Evolutionary conservation across 2,797 vertebrate genomes (phyloP).

Genomic region (Glyptemys insculpta): DNA sequence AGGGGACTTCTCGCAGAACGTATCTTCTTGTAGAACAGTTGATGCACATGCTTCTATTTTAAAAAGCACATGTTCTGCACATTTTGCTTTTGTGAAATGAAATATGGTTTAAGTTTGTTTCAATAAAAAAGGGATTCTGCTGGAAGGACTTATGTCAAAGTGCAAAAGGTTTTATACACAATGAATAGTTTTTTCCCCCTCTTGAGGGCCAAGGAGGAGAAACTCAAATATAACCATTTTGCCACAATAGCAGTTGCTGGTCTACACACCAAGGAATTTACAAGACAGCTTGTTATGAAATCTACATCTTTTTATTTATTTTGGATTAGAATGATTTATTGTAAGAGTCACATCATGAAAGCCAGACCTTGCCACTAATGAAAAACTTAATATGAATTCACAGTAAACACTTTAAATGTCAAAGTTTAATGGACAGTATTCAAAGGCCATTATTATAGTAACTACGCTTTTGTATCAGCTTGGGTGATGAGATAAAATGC

Average conservation of each 20-base stretch:
- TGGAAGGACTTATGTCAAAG: constrained; percentile 84
- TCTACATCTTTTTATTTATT: constrained; percentile 72
- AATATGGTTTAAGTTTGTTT: constrained; percentile 86
- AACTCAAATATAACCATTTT: constrained; percentile 60
- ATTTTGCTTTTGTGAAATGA: constrained; percentile 84
- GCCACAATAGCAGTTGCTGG: constrained; percentile 61
- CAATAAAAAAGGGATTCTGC: constrained; percentile 72
- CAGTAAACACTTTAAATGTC: constrained; percentile 71
- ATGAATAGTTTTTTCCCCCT: constrained; percentile 25
- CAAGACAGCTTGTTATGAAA: constrained; percentile 64
- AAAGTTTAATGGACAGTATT: constrained; percentile 70
- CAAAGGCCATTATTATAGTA: constrained; percentile 58
- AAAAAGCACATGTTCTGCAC: constrained; percentile 86
- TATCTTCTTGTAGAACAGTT: constrained; percentile 78
- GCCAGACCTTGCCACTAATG: constrained; percentile 57
- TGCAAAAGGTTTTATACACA: constrained; percentile 84
- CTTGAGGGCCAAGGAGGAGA: constrained; percentile 54
- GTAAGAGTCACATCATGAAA: constrained; percentile 73
- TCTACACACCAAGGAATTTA: constrained; percentile 33
- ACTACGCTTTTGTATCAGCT: constrained; percentile 55
- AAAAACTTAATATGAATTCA: constrained; percentile 78
- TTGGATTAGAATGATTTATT: constrained; percentile 77
- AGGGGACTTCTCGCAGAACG: constrained; percentile 78
- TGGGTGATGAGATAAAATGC: constrained; percentile 27
- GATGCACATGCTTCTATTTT: constrained; percentile 82